phyloP scores from a whole-genome alignment of 2,888 invertebrate species.

The Sesamia inferens region DNA sequence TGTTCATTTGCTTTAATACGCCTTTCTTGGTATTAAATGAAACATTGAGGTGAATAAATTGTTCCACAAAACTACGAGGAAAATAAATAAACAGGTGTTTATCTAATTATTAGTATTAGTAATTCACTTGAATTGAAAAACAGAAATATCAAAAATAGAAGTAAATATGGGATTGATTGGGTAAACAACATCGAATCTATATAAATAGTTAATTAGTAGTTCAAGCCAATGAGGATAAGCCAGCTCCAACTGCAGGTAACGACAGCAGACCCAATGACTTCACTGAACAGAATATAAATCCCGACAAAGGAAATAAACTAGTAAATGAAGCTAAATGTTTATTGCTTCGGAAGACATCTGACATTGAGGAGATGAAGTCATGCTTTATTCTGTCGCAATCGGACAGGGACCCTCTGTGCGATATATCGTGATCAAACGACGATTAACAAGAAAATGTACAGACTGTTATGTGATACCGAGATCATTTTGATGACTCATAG shows the following conservation, averaged over 20 bases:
- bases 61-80: slow-evolving; percentile 5
- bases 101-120: not conserved
- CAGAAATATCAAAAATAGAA: not conserved
- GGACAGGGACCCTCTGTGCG: slow-evolving; percentile 51
- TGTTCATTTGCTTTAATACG: slow-evolving; percentile 12
- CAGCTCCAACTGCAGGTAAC: not conserved
- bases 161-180: not conserved
- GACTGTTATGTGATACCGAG: slow-evolving; percentile 38
- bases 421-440: slow-evolving; percentile 36
- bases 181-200: not conserved
- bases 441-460: slow-evolving; percentile 50
- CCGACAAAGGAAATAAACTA: slow-evolving; percentile 36
- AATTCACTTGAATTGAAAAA: not conserved
- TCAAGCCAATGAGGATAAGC: not conserved
- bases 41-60: slow-evolving; percentile 7
- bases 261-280: not conserved
- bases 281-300: slow-evolving; percentile 27
- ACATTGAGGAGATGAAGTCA: slow-evolving; percentile 65
- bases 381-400: slow-evolving; percentile 50
- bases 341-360: slow-evolving; percentile 54
- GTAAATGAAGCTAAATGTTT: slow-evolving; percentile 51
- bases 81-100: not conserved
- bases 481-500: slow-evolving; percentile 44
- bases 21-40: slow-evolving; percentile 31
- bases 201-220: not conserved